Evolutionary conservation across 2,888 invertebrate species (phyloP), one percentile per base, ranked within the genome.

Genomic region (Gisinianus flammeolus): DNA sequence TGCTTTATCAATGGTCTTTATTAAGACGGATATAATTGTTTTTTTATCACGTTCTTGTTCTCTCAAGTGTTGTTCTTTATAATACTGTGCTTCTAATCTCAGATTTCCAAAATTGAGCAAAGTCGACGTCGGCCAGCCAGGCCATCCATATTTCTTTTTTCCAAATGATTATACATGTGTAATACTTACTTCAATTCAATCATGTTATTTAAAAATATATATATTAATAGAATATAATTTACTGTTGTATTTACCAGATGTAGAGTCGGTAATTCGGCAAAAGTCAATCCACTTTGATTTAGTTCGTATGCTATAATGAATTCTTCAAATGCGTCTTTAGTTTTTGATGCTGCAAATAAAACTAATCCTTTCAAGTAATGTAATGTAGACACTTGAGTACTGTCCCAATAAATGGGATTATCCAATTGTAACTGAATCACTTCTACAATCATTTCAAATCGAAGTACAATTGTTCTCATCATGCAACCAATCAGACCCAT

Each of bases 291-390:
- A 19, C 22, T 22, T 22, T 58, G 26, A 33, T 33, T 31, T 30
- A 72, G 26, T 62, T 72, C 28, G 24, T 72, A 62, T 1, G 72
- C 58, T 22, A 1, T 19, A 31, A 72, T 54, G n/a, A 72, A 72
- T 72, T 72, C 72, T 33, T 72, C 24, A 22, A 72, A 72, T 2
- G 72, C 72, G 8, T 72, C 72, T 16, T 31, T 33, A 0, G 62
- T 10, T 22, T 58, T 72, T 19, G 72, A 72, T 12, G 16, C 24
- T 30, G 56, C 72, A 22, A 72, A 31, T 3, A 72, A 58, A 22
- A 56, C 56, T 12, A 72, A 22, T 8, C 72, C 72, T 16, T 31
- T 10, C 10, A 72, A 24, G 30, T 31, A 72, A 19, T 28, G 56
- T 10, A 72, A 24, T 8, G 30, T 72, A 1, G 58, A 58, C 19